Percentiles rank a stretch among this genome's conserved stretches.
Evolutionary conservation across 2,113 vertebrate genomes (phyloP).

Genomic region (Neogale vison): DNA sequence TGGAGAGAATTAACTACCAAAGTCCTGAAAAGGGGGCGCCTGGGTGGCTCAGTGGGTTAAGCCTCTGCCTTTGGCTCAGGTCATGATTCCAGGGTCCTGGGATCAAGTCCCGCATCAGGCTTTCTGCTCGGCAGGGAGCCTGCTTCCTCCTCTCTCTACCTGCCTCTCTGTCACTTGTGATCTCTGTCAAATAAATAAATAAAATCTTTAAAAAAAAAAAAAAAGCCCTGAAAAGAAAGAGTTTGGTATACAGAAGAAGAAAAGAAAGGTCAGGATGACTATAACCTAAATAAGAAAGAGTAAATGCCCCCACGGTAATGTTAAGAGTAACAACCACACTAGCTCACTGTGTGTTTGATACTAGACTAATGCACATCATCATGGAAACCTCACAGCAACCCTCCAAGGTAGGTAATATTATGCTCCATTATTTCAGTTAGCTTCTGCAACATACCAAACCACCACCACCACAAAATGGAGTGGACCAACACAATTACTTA

Average conservation of each 20-base stretch:
- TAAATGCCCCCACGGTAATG: not conserved
- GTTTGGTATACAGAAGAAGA: not conserved
- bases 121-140: too few relatives aligned
- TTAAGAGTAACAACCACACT: too few relatives aligned
- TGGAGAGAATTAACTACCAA: not conserved
- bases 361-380: too few relatives aligned
- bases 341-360: fast-evolving
- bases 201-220: too few relatives aligned
- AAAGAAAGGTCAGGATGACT: not conserved
- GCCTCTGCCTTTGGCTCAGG: too few relatives aligned
- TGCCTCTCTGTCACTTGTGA: too few relatives aligned
- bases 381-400: not conserved
- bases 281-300: not conserved
- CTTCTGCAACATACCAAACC: not conserved
- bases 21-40: not conserved
- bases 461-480: not conserved
- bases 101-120: too few relatives aligned
- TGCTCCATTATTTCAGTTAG: not conserved
- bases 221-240: not conserved
- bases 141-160: too few relatives aligned
- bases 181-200: too few relatives aligned
- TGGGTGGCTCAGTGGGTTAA: too few relatives aligned
- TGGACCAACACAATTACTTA: not conserved
- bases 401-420: not conserved
- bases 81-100: too few relatives aligned